Percentiles rank a stretch among this genome's conserved stretches.
phyloP scores from a whole-genome alignment of 2,888 invertebrate genomes.

The Latrodectus hesperus region DNA sequence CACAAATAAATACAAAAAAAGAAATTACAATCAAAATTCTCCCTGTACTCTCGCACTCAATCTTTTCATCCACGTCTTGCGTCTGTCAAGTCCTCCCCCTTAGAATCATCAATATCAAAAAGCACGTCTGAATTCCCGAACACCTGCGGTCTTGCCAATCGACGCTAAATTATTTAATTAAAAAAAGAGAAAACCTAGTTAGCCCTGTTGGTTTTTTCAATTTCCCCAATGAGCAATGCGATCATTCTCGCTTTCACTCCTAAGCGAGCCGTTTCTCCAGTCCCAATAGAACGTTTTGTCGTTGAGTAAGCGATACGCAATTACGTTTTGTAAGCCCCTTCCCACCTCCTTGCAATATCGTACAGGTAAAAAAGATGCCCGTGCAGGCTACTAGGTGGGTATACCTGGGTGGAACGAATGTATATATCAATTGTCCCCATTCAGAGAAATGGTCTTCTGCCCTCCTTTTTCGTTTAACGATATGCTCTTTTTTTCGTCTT shows the following conservation, averaged over 20 bases:
- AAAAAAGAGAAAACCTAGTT: conserved; percentile 60
- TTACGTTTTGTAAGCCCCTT: conserved; percentile 39
- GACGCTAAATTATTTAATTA: conserved; percentile 66
- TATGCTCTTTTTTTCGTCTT: conserved; percentile 28
- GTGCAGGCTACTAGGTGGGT: no score
- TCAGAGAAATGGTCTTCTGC: no score
- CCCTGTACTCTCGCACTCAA: conserved; percentile 56
- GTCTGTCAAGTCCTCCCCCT: conserved; percentile 67
- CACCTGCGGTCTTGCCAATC: conserved; percentile 50
- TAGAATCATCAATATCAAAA: conserved; percentile 63
- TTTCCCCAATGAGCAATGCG: conserved; percentile 11
- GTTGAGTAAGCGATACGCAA: conserved; percentile 67
- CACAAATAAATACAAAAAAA: conserved; percentile 44
- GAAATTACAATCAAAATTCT: conserved; percentile 40
- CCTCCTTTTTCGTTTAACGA: no score
- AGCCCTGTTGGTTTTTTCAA: conserved; percentile 67
- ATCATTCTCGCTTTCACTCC: no score
- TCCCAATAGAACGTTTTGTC: conserved; percentile 38
- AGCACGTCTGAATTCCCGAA: conserved; percentile 56
- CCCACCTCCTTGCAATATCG: neutral
- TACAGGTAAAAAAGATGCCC: no score
- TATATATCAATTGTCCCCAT: no score
- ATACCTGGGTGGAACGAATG: no score
- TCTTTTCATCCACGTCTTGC: conserved; percentile 59
- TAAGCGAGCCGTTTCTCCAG: no score